phyloP scores from a whole-genome alignment of 1,140 invertebrate species.

The Physella acuta region DNA sequence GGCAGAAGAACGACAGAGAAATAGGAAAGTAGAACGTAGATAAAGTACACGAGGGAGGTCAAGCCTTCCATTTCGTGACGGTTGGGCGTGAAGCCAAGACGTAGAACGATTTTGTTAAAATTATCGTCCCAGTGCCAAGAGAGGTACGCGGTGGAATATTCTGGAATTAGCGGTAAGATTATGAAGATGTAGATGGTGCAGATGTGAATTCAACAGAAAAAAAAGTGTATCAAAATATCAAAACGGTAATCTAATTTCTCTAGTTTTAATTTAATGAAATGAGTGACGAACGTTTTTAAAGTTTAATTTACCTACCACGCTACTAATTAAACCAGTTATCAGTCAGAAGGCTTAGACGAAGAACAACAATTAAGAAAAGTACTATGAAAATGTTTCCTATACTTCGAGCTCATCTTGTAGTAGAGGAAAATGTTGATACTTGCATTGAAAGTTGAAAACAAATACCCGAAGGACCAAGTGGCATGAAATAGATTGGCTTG shows the following conservation, averaged over 20 bases:
- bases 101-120: background rate
- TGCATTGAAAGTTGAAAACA: background rate
- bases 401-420: slow-evolving; percentile 6
- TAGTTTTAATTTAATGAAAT: too few species aligned
- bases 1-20: background rate
- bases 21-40: background rate
- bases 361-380: too few species aligned
- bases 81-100: background rate
- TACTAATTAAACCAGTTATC: too few species aligned
- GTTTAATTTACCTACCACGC: too few species aligned
- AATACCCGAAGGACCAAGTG: background rate
- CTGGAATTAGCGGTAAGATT: background rate
- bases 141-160: background rate
- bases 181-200: background rate
- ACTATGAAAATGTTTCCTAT: too few species aligned
- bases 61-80: background rate
- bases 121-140: background rate
- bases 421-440: too few species aligned
- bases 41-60: background rate
- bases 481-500: background rate
- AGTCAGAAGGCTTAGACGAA: too few species aligned
- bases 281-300: too few species aligned
- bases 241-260: too few species aligned
- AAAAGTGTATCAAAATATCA: too few species aligned
- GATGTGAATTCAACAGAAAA: too few species aligned